Evolutionary conservation across 2,888 invertebrate genomes (phyloP), one percentile per base, ranked within the genome.

Genomic region (Tenthredo amoena): DNA sequence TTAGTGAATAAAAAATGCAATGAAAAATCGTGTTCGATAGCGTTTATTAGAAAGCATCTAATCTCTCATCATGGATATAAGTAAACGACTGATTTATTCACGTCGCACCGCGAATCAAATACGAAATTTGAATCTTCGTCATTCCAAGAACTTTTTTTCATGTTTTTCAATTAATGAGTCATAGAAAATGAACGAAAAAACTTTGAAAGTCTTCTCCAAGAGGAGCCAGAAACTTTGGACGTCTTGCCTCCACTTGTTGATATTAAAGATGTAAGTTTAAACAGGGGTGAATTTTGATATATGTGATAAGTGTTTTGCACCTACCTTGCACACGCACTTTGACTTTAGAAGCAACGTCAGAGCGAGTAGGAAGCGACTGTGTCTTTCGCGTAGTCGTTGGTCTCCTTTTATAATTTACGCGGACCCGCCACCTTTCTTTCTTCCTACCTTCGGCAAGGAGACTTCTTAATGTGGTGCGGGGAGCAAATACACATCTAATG

Each of bases 371-470:
- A 89, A 89, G 88, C 89, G 90, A 92, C 92, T 92, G 92, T 88
- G 89, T 91, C 90, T 87, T 89, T 89, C 88, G 88, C 87, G 87
- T 85, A 84, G 85, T 85, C 83, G 83, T 40, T 89, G 88, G 87
- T 86, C 91, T 90, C 87, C 93, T 92, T 92, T 92, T 92, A 92
- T 92, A 92, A 92, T 92, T 92, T 92, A 88, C 90, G 84, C 85
- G 83, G 12, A 83, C 47, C 62, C 85, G 86, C 86, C 88, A 87
- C 90, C 91, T 89, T 90, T 90, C 90, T 88, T 90, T 87, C 87
- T 87, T 86, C 87, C 81, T 81, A 62, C 83, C 79, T 84, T 74
- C 47, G 86, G 83, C 85, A 50, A 81, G n/a, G 34, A 18, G 37
- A 34, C 21, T 47, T 26, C 76, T 76, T 15, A 26, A 12, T n/a